A percentile compares a stretch with the other conserved stretches of the same genome.
phyloP scores from a whole-genome alignment of 1,140 invertebrate genomes.

The Drosophila arawakana region DNA sequence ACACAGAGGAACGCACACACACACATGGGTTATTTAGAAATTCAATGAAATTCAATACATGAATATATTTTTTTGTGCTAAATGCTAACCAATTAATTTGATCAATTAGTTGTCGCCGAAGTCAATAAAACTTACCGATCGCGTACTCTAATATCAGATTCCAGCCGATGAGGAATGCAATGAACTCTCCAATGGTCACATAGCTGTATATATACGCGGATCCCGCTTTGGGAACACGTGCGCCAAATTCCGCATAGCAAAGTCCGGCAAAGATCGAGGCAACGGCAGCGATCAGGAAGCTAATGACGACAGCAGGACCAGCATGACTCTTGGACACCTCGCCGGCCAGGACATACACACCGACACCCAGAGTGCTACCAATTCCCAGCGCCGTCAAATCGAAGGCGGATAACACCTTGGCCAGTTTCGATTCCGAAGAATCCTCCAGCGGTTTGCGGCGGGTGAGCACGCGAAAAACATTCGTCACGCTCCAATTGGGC shows the following conservation, averaged over 20 bases:
- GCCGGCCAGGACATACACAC: conserved; percentile 96
- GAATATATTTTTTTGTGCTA: conserved; percentile 17
- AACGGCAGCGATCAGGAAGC: conserved; percentile 94
- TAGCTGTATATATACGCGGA: conserved; percentile 96
- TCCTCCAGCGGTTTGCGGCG: conserved; percentile 79
- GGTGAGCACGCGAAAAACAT: conserved; percentile 69
- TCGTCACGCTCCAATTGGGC: conserved; percentile 71
- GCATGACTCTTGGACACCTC: conserved; percentile 93
- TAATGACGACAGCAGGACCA: conserved; percentile 94
- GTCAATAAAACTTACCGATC: conserved; percentile 88
- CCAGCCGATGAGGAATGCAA: conserved; percentile 93
- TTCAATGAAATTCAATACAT: conserved; percentile 5
- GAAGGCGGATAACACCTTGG: conserved; percentile 90
- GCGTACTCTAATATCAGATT: conserved; percentile 96
- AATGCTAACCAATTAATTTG: conserved; percentile 54
- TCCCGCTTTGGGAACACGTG: conserved; percentile 93
- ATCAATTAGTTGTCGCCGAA: conserved; percentile 53
- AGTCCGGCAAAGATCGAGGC: conserved; percentile 95
- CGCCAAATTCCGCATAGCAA: conserved; percentile 95
- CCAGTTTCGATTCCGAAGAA: conserved; percentile 87
- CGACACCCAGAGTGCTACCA: conserved; percentile 94
- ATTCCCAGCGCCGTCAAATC: conserved; percentile 93
- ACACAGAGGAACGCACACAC: not conserved
- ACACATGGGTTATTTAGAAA: not conserved
- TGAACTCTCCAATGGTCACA: conserved; percentile 93